These are phyloP conservation scores for Gorilla gorilla DNA, from an alignment of 2,113 vertebrate species.

Conservation along the genomic window DNA sequence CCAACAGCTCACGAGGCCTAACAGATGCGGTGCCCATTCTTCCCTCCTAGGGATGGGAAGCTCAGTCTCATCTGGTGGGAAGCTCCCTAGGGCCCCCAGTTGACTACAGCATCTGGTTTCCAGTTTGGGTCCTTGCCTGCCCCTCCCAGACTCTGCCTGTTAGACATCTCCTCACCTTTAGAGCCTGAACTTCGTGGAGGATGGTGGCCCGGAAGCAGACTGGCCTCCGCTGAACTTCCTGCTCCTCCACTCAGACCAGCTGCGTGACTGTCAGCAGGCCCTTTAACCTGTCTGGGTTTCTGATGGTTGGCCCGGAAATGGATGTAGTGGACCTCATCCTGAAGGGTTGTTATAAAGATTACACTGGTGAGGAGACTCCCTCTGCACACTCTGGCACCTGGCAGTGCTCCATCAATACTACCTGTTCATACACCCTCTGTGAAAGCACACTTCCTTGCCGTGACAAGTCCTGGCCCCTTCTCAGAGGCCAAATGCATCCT, in stretches of 20 bases:
- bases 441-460: no score
- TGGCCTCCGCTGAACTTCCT: background rate
- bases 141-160: background rate
- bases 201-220: background rate
- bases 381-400: fast-evolving
- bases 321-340: background rate
- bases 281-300: background rate
- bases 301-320: background rate
- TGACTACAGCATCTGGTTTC: background rate
- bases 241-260: fast-evolving
- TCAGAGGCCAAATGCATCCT: background rate
- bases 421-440: fast-evolving
- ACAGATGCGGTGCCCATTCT: no score
- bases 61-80: background rate
- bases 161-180: fast-evolving
- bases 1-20: background rate
- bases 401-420: background rate
- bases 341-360: background rate
- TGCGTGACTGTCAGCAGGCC: background rate
- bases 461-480: background rate
- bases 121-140: background rate
- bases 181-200: background rate
- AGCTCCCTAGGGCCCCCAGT: background rate
- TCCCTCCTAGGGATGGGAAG: fast-evolving
- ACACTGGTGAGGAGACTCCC: fast-evolving